Evolutionary conservation across 2,797 vertebrate genomes (phyloP), one percentile per base, ranked within the genome.

Genomic region (Oceanodroma leucorhoa): DNA sequence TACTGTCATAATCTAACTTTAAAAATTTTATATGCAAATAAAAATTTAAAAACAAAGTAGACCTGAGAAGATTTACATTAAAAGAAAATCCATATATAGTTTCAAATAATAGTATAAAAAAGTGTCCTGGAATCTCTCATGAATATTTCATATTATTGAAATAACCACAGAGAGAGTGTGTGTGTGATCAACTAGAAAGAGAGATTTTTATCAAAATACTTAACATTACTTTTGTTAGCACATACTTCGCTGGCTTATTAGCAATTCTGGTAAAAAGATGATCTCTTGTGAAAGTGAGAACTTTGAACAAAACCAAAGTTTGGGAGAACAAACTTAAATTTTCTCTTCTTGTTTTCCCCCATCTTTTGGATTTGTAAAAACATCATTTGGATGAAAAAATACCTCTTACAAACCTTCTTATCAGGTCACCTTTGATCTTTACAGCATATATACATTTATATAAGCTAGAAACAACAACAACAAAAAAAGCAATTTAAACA

Each of bases 391-490:
- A 91, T 79, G 46, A 91, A 87, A 60, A 41, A 36, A 36, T 7
- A 50, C 43, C 46, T 62, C 60, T 67, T 55, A 30, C 18, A 82
- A 82, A 82, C 30, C 29, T 43, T 75, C 62, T 80, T 82, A 76
- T 38, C 66, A 43, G 65, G 51, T 58, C 58, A 87, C 60, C 73
- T 89, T 84, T 57, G 27, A 65, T 92, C 71, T 84, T 69, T 48
- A 72, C 60, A 80, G 89, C 91, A 89, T n/a, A 75, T 7, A 43
- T 58, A 62, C 23, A 51, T 82, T 79, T 87, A 84, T 29, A 53
- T 60, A 78, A 87, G n/a, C 67, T 79, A 66, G 71, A 72, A 90
- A 71, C 14, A 81, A 75, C 14, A 81, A 75, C 23, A 67, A 57
- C 30, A 46, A 70, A 29, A 81, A 40, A 70, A 23, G 54, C 69